phyloP scores from a whole-genome alignment of 2,888 invertebrate genomes.

The Philhelius pedissequus region DNA sequence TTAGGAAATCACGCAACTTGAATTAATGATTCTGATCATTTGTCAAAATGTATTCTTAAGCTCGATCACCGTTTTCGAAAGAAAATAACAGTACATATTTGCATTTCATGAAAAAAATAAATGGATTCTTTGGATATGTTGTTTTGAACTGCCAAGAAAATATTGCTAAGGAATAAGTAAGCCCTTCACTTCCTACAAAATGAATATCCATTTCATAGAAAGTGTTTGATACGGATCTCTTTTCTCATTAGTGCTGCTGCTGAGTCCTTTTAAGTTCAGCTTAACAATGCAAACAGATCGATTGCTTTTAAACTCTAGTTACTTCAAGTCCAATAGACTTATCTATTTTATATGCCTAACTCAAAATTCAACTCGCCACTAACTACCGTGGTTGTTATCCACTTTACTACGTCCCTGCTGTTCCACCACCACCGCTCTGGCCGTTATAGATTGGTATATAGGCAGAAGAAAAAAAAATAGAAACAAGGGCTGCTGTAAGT shows the following conservation, averaged over 20 bases:
- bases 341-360: slow-evolving; percentile 35
- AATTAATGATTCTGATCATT: too few species aligned
- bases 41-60: too few species aligned
- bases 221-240: not conserved
- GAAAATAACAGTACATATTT: too few species aligned
- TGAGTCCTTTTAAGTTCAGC: not conserved
- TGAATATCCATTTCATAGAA: too few species aligned
- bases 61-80: too few species aligned
- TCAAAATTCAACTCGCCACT: slow-evolving; percentile 57
- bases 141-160: too few species aligned
- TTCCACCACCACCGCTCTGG: not conserved
- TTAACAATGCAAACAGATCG: slow-evolving; percentile 12
- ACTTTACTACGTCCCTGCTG: slow-evolving; percentile 53
- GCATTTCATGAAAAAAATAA: too few species aligned
- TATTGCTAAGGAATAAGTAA: too few species aligned
- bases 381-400: slow-evolving; percentile 65
- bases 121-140: too few species aligned
- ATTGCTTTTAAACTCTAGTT: slow-evolving; percentile 11
- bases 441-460: not conserved
- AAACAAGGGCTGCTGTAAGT: slow-evolving; percentile 51
- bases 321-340: slow-evolving; percentile 38
- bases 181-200: too few species aligned
- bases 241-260: slow-evolving; percentile 11
- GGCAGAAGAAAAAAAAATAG: not conserved
- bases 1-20: too few species aligned